These are phyloP conservation scores for Cephalophus harveyi DNA, from an alignment of 2,113 vertebrate genomes.

Conservation along the genomic window DNA sequence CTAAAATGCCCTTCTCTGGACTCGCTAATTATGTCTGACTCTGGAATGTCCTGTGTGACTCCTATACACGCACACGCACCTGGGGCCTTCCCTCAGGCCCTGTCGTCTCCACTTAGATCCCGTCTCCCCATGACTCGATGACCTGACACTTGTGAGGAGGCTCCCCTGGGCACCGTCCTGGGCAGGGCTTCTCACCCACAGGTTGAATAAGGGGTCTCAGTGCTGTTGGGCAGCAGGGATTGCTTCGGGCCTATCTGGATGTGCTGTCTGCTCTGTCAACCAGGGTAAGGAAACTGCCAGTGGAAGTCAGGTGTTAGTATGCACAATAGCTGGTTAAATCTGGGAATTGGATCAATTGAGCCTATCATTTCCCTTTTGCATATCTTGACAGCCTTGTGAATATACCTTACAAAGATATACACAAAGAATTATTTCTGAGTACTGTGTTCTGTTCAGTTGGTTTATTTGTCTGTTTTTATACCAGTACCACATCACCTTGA, in stretches of 20 bases:
- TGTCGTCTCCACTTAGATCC: background rate
- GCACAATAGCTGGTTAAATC: background rate
- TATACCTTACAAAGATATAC: background rate
- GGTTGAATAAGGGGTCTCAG: background rate
- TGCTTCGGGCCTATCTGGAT: background rate
- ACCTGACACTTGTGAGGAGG: background rate
- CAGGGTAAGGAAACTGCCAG: fast-evolving
- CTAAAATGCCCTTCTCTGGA: background rate
- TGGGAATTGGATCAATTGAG: background rate
- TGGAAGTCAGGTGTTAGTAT: too few relatives aligned
- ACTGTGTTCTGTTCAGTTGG: background rate
- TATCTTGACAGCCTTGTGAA: background rate
- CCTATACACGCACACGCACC: fast-evolving
- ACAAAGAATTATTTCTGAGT: background rate
- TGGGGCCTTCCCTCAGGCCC: fast-evolving
- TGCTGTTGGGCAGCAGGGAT: background rate
- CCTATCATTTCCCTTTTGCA: background rate
- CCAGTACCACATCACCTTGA: too few relatives aligned
- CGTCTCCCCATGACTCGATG: fast-evolving
- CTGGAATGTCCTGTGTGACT: background rate
- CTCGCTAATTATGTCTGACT: background rate
- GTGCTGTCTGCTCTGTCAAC: background rate
- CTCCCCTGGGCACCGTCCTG: background rate
- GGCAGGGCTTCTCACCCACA: background rate
- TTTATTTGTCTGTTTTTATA: too few relatives aligned